Evolutionary conservation across 2,113 vertebrate genomes (phyloP).

Genomic region (Pedionomus torquatus): DNA sequence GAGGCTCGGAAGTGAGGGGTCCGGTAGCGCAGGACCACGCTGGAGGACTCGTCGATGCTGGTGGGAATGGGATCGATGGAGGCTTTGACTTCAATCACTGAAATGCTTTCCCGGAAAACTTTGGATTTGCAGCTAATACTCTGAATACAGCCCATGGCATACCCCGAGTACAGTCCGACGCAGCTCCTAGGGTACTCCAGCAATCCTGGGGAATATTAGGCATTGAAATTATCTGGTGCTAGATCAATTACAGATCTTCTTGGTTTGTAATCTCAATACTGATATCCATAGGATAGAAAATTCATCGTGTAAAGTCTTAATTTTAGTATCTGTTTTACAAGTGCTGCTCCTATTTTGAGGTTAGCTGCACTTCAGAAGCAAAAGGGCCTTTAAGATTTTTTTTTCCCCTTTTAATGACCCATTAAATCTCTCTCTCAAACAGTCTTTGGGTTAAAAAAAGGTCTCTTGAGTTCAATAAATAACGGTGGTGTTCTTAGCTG

Average conservation of each 20-base stretch:
- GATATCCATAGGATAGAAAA: slow-evolving; percentile 78
- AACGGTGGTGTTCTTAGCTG: slow-evolving; percentile 31
- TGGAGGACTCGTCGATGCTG: slow-evolving; percentile 96
- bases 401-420: slow-evolving; percentile 34
- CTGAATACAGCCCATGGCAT: slow-evolving; percentile 98
- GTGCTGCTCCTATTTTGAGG: slow-evolving; percentile 59
- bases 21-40: slow-evolving; percentile 94
- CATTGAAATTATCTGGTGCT: slow-evolving; percentile 79
- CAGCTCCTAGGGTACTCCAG: slow-evolving; percentile 83
- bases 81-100: slow-evolving; percentile 90
- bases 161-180: slow-evolving; percentile 75
- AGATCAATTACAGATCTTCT: slow-evolving; percentile 65
- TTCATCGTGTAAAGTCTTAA: not conserved
- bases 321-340: not conserved
- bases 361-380: slow-evolving; percentile 62
- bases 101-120: slow-evolving; percentile 93
- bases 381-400: slow-evolving; percentile 23
- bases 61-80: slow-evolving; percentile 95
- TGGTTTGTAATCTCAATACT: slow-evolving; percentile 37
- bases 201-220: slow-evolving; percentile 81
- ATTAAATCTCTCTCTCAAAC: slow-evolving; percentile 58
- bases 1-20: slow-evolving; percentile 96
- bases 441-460: slow-evolving; percentile 67
- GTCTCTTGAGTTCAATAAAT: slow-evolving; percentile 67
- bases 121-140: slow-evolving; percentile 96